phyloP scores from a whole-genome alignment of 1,140 invertebrate species.

The Tribolium madens region DNA sequence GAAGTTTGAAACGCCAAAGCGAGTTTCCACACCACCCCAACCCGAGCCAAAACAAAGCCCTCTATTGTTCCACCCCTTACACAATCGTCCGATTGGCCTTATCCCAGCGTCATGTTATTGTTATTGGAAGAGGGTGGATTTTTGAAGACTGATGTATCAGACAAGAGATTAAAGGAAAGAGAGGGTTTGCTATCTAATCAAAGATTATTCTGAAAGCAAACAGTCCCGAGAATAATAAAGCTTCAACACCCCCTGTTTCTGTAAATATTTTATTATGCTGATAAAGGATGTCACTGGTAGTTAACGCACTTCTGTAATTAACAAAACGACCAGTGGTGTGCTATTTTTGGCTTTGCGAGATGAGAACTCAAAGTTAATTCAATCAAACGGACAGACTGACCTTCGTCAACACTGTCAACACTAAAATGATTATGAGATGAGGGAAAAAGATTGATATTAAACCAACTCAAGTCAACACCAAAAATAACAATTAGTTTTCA shows the following conservation, averaged over 20 bases:
- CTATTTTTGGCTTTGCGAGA: not conserved
- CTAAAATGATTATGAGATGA: not conserved
- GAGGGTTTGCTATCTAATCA: conserved; percentile 14
- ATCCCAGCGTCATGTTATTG: not conserved
- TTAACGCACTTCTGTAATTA: conserved; percentile 16
- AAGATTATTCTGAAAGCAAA: not conserved
- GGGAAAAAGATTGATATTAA: too few relatives aligned
- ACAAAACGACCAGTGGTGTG: not conserved
- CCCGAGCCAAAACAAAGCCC: not conserved
- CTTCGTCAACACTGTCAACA: conserved; percentile 12
- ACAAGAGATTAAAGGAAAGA: not conserved
- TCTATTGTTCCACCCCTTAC: not conserved
- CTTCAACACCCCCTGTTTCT: not conserved
- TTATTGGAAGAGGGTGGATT: conserved; percentile 17
- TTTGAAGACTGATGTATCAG: not conserved
- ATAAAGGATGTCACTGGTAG: conserved; percentile 11
- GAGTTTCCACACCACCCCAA: not conserved
- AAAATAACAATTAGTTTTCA: too few relatives aligned
- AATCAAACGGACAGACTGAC: conserved; percentile 2
- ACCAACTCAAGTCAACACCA: too few relatives aligned
- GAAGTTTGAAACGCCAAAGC: not conserved
- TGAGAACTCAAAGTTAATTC: conserved; percentile 14
- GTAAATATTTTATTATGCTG: conserved; percentile 21
- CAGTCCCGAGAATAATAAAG: conserved; percentile 7
- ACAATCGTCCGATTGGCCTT: not conserved